Evolutionary conservation across 2,888 invertebrate species (phyloP), one percentile per base, ranked within the genome.

Genomic region (Eledona agricola): DNA sequence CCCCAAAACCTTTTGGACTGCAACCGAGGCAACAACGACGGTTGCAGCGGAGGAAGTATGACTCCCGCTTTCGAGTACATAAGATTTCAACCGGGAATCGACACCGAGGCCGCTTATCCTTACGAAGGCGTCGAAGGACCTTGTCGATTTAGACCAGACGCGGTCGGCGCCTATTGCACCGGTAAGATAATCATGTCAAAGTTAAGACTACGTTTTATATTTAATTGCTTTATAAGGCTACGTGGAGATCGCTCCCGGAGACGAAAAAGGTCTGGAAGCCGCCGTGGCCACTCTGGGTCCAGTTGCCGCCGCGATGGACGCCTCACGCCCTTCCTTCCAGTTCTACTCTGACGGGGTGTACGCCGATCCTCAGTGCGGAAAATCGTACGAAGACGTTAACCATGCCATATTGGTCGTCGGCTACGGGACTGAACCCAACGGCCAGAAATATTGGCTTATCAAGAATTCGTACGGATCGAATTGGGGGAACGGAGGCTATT

Each of bases 221-320:
- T 20, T 16, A 26, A 0, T 9, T 42, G 7, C 9, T 35, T 3
- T 43, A 74, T 81, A 80, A 11, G 91, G 92, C 3, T 90, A 82
- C 71, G 81, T 83, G 54, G 89, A 90, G 72, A 77, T 93, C 46
- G 83, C 86, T 1, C 61, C 77, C 34, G 89, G 88, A 1, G 81
- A 84, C 71, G 94, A 94, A 75, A 69, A 81, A 6, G 84, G 84
- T 68, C 78, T 94, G 68, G 81, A 82, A 77, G 76, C 80, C 58
- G 93, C 92, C 6, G 83, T 92, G 28, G 93, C 93, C 40, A 88
- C 88, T 1, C 75, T 88, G 57, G 93, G 93, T 0, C 94, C 94
- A n/a, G 81, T 93, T 25, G 83, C 91, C 6, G 87, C 92, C 34
- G 93, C 91, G 66, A 93, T 94, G 70, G 93, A 95, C 79, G 94